Conservation (phyloP, 2,797 vertebrate species). For the Glossophaga mutica region DNA sequence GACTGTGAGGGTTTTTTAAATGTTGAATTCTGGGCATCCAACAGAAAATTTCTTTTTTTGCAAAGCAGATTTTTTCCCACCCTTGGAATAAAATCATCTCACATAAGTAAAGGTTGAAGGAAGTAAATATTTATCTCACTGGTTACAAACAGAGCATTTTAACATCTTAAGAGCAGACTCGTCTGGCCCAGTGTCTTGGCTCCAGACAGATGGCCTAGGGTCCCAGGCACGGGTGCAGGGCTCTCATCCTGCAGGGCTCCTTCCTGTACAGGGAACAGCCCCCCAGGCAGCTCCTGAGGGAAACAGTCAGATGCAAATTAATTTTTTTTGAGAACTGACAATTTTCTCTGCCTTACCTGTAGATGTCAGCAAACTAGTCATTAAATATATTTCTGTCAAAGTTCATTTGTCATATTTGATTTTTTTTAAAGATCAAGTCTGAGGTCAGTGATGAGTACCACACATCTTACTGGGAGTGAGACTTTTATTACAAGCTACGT, state of each 20-base stretch:
- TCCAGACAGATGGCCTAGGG: background rate
- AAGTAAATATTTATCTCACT: slow-evolving; percentile 71
- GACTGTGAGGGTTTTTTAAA: background rate
- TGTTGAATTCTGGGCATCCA: background rate
- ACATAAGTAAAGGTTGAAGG: slow-evolving; percentile 63
- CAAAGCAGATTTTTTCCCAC: background rate
- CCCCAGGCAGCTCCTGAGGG: background rate
- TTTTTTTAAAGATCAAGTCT: slow-evolving; percentile 45
- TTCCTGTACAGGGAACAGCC: background rate
- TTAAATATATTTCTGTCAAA: slow-evolving; percentile 38
- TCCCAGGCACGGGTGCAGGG: background rate
- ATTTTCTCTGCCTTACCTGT: slow-evolving; percentile 11
- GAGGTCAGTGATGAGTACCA: slow-evolving; percentile 6
- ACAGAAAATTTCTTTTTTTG: slow-evolving; percentile 50
- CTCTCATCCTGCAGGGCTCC: background rate
- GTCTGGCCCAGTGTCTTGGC: slow-evolving; percentile 7
- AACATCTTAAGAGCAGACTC: slow-evolving; percentile 45
- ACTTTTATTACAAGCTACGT: slow-evolving; percentile 10
- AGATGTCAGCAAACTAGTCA: slow-evolving; percentile 41
- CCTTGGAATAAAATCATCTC: slow-evolving; percentile 37
- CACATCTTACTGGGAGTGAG: background rate
- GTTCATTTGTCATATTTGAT: slow-evolving; percentile 37
- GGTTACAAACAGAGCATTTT: slow-evolving; percentile 65
- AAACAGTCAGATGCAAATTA: background rate
- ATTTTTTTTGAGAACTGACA: background rate